A percentile compares a stretch with the other conserved stretches of the same genome.
These are phyloP conservation scores for Thripadectes ignobilis DNA, from an alignment of 2,797 vertebrate genomes.

Conservation along the genomic window DNA sequence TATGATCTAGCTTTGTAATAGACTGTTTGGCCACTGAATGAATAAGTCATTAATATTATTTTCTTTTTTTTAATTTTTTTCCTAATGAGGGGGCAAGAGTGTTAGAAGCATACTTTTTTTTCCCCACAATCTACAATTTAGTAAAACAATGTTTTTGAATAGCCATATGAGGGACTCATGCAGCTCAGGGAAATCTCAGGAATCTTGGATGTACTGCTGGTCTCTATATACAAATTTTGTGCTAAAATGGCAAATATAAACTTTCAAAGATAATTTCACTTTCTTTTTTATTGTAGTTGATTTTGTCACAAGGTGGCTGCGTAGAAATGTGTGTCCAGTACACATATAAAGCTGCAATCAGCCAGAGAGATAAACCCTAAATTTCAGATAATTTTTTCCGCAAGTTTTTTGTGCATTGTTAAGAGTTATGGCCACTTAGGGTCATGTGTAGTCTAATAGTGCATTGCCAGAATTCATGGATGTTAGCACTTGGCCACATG, in stretches of 20 bases:
- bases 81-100: not conserved
- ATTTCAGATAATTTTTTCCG: not conserved
- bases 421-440: not conserved
- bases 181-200: not conserved
- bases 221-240: not conserved
- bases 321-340: not conserved
- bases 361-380: not conserved
- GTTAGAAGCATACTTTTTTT: not conserved
- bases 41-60: not conserved
- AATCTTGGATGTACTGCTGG: not conserved
- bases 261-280: not conserved
- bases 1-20: not conserved
- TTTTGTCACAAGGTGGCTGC: not conserved
- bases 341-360: not conserved
- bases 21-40: not conserved
- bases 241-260: constrained; percentile 5
- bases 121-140: not conserved
- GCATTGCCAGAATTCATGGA: not conserved
- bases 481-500: not conserved
- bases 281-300: not conserved
- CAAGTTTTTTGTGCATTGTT: not conserved
- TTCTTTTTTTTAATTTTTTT: not conserved
- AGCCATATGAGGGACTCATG: not conserved
- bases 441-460: not conserved
- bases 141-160: not conserved